phyloP scores from a whole-genome alignment of 1,140 invertebrate species.

The Acromyrmex heyeri region DNA sequence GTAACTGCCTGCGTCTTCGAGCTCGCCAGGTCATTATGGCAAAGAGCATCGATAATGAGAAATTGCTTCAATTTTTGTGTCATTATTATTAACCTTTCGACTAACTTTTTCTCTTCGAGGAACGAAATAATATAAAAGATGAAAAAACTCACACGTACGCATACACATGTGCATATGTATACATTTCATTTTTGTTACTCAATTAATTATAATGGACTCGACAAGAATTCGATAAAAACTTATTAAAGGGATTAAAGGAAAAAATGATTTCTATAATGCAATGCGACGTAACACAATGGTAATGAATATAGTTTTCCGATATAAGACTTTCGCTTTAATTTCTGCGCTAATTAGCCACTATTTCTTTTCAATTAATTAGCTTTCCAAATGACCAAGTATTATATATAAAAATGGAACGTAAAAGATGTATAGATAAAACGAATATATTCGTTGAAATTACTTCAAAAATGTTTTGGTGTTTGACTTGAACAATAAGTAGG shows the following conservation, averaged over 20 bases:
- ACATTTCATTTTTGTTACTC: not conserved
- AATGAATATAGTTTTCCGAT: not conserved
- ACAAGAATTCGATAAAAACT: not conserved
- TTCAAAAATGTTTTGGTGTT: not conserved
- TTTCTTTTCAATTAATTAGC: not conserved
- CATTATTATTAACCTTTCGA: not conserved
- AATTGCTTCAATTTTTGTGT: not conserved
- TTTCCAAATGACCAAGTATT: not conserved
- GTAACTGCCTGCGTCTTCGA: not conserved
- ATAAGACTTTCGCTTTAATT: not conserved
- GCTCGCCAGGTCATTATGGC: constrained; percentile 3
- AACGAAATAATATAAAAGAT: not conserved
- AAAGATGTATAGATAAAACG: not conserved
- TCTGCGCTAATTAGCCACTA: not conserved
- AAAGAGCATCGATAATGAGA: constrained; percentile 10
- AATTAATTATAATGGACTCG: not conserved
- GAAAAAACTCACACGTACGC: not conserved
- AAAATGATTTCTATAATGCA: not conserved
- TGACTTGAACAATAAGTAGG: not conserved
- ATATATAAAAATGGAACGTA: not conserved
- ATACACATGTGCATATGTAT: too few relatives aligned
- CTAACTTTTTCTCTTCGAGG: not conserved
- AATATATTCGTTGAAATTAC: not conserved
- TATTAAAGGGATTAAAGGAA: not conserved
- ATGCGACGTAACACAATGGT: not conserved